Base-by-base conservation (phyloP, 2,888 invertebrate species). In the Chouioia cunea region DNA sequence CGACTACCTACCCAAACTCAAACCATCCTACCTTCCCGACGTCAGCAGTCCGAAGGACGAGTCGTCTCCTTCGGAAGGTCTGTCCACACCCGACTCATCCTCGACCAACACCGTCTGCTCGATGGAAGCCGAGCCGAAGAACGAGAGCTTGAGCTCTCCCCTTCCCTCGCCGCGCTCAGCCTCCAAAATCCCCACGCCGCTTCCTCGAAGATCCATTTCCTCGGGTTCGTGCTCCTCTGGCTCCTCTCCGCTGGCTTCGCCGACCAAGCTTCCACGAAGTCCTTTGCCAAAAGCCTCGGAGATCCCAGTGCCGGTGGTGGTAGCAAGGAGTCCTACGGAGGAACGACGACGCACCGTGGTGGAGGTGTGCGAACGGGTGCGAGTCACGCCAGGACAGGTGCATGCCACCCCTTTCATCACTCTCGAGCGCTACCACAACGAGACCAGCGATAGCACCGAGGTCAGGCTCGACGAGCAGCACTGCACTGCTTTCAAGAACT, bases 101-200 rank as follows among this genome's bases (percentile, higher is more conserved):
- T 47, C 48, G 6, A 54, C 48, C 23, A 65, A 59, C 44, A 59
- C 69, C 16, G 47, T 69, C 48, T 65, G 50, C 44, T 50, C 20
- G 54, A 47, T 47, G 16, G 4, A 58, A 27, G 22, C 48, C 15
- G 43, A 36, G 36, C 1, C 6, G 6, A 36, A 36, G 36, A 36
- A 36, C 36, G 36, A 36, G 10, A 36, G 36, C 12, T 36, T 36
- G 1, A 12, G 36, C 20, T 75, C 73, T 6, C 76, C 79, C 0
- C 36, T 75, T 23, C 71, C 76, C 2, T 77, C 78, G 0, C 78
- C 79, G 2, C 78, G 81, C n/a, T 70, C 79, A 0, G 76, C 78
- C 0, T 85, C 85, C 2, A 85, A 84, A 63, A 85, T 85, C 58
- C 85, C 85, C 0, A 85, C 84, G 0, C 82, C 83, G 0, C 75